Conservation (phyloP, 2,888 invertebrate species). For the Acleris emargana region DNA sequence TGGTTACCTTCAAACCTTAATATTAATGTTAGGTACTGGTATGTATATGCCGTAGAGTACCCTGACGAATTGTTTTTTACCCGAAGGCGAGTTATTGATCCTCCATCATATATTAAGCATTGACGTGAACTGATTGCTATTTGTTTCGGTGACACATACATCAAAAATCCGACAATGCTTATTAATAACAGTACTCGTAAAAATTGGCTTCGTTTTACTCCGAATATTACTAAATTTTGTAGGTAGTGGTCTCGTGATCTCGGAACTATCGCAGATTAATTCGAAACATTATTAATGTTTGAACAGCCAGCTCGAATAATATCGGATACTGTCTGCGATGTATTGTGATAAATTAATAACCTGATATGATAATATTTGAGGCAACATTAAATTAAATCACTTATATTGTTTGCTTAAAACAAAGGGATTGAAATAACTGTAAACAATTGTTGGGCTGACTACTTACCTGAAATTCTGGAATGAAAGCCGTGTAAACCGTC, state of each 20-base stretch:
- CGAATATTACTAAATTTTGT: background rate
- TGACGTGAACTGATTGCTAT: conserved; percentile 21
- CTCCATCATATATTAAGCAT: conserved; percentile 18
- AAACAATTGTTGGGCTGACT: background rate
- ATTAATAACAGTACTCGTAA: background rate
- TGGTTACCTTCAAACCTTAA: too few species aligned
- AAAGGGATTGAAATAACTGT: background rate
- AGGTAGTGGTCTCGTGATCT: background rate
- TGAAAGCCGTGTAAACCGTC: too few species aligned
- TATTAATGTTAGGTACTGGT: background rate
- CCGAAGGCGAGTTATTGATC: conserved; percentile 3
- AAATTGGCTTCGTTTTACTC: background rate
- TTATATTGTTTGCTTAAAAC: background rate
- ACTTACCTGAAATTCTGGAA: background rate
- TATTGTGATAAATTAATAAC: conserved; percentile 1
- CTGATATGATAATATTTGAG: conserved; percentile 1
- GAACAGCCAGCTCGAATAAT: background rate
- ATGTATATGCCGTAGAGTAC: background rate
- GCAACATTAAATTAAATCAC: background rate
- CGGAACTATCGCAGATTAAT: background rate
- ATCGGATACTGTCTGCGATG: conserved; percentile 5
- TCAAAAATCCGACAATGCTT: background rate
- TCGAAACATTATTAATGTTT: background rate
- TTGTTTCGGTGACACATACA: conserved; percentile 9
- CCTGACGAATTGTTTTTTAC: conserved; percentile 16